phyloP scores from a whole-genome alignment of 2,888 invertebrate species.

The Gymnosoma rotundatum region DNA sequence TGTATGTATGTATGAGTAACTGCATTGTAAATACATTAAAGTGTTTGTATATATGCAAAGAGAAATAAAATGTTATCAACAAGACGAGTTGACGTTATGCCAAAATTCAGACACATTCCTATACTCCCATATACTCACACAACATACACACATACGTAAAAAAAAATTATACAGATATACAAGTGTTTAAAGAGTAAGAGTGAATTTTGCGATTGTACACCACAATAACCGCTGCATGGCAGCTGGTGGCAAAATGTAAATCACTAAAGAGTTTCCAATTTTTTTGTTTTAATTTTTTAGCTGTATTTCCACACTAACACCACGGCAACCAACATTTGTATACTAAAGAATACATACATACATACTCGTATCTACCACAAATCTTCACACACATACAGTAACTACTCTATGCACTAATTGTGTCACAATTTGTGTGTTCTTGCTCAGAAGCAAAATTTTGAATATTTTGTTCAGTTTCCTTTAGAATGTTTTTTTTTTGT shows the following conservation, averaged over 20 bases:
- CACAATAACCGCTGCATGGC: conserved; percentile 67
- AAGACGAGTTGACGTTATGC: conserved; percentile 65
- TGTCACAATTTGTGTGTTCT: conserved; percentile 41
- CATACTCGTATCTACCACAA: background rate
- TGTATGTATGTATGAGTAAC: background rate
- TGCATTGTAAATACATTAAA: conserved; percentile 41
- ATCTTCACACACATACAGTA: background rate
- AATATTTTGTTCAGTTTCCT: conserved; percentile 44
- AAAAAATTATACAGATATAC: background rate
- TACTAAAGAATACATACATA: conserved; percentile 7
- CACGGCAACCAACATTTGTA: conserved; percentile 54
- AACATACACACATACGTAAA: background rate
- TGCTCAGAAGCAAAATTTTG: conserved; percentile 51
- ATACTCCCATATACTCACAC: conserved; percentile 1
- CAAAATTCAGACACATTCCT: conserved; percentile 59
- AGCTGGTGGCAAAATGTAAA: conserved; percentile 67
- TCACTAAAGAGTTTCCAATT: conserved; percentile 49
- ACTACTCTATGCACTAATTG: conserved; percentile 11
- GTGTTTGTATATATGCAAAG: conserved; percentile 44
- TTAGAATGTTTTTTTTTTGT: conserved; percentile 36
- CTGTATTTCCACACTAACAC: conserved; percentile 57
- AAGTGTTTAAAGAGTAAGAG: conserved; percentile 23
- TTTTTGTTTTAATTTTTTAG: background rate
- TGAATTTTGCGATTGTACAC: conserved; percentile 55
- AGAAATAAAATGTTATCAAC: conserved; percentile 55